Evolutionary conservation across 2,888 invertebrate genomes (phyloP), one percentile per base, ranked within the genome.

Genomic region (Melanargia galathea): DNA sequence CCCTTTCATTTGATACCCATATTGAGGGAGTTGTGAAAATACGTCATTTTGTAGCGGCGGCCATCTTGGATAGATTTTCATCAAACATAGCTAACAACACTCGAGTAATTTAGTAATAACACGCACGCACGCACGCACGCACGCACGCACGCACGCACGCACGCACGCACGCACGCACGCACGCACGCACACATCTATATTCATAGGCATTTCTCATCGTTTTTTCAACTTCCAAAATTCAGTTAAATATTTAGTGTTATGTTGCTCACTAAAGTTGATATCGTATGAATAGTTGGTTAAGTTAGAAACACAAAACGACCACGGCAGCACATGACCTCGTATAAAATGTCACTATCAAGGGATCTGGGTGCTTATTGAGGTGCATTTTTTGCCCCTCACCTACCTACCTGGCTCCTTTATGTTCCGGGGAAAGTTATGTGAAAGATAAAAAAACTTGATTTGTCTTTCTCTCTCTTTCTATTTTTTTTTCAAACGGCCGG

Each of bases 301-400:
- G n/a, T n/a, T n/a, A n/a, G n/a, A n/a, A 63, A 63, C 52, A 59
- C 60, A 49, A 63, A 60, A 60, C 56, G 38, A 52, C 51, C 51
- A 33, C 30, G 20, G 13, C n/a, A n/a, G 46, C 35, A 59, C 51
- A 43, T 71, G 71, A 71, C 71, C 71, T 71, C 66, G 76, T 71
- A 79, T 82, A 82, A 83, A 83, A 86, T 90, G 89, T 88, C 89
- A 86, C 86, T 80, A 83, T 87, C 84, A 79, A 77, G 83, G 78
- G 80, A 80, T 79, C 80, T 73, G 75, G 79, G 76, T 74, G 74
- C 72, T 65, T 71, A 73, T 68, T 70, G 72, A 71, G 75, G 73
- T 71, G 70, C 68, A 76, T 82, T 86, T 85, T 84, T 84, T 79
- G 71, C 70, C 62, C 63, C 75, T 79, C 2, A 20, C 52, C 52